These are phyloP conservation scores for Pyrgus malvae DNA, from an alignment of 2,888 invertebrate genomes.

Conservation along the genomic window DNA sequence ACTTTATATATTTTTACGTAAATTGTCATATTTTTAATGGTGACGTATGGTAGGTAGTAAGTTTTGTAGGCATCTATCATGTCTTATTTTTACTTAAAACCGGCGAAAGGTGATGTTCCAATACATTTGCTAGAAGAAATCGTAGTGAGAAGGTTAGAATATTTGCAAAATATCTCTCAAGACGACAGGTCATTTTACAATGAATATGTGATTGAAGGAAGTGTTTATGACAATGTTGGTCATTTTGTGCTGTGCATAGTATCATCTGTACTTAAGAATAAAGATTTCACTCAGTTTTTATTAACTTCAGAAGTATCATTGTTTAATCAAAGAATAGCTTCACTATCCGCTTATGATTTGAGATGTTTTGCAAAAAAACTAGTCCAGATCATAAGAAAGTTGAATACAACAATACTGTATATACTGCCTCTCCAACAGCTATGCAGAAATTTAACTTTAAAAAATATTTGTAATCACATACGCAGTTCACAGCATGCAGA, in stretches of 20 bases:
- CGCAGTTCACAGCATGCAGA: conserved; percentile 43
- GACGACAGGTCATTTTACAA: conserved; percentile 57
- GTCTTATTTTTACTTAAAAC: conserved; percentile 82
- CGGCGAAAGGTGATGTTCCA: conserved; percentile 78
- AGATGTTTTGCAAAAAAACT: conserved; percentile 61
- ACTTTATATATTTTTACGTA: too few relatives aligned
- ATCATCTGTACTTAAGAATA: conserved; percentile 51
- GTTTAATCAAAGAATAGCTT: conserved; percentile 26
- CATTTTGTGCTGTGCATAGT: conserved; percentile 80
- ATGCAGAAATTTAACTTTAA: conserved; percentile 59
- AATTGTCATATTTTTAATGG: too few relatives aligned
- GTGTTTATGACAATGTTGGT: conserved; percentile 80
- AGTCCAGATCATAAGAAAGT: conserved; percentile 51
- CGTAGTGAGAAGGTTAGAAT: conserved; percentile 72
- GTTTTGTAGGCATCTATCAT: too few relatives aligned
- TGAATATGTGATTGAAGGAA: conserved; percentile 82
- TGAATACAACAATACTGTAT: neutral
- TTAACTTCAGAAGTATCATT: conserved; percentile 3
- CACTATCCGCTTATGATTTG: conserved; percentile 42
- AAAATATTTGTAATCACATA: conserved; percentile 60
- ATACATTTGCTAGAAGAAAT: conserved; percentile 79
- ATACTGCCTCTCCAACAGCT: conserved; percentile 49
- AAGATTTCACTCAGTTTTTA: conserved; percentile 41
- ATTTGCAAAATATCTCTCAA: conserved; percentile 62
- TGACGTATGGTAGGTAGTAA: too few relatives aligned